phyloP scores from a whole-genome alignment of 2,888 invertebrate genomes.

The Synanthedon andrenaeformis region DNA sequence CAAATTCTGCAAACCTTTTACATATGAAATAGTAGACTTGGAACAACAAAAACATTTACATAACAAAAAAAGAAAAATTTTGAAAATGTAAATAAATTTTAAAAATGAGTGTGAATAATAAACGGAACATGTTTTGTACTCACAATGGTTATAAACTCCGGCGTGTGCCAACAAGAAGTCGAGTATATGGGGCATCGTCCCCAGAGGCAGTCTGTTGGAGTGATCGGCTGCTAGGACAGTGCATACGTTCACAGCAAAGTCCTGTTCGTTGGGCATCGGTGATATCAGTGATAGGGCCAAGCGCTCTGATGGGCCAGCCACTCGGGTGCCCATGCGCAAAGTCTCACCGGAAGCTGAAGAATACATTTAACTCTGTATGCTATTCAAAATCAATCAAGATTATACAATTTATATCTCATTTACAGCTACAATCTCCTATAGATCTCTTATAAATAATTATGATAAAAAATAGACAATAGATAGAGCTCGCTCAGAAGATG shows the following conservation, averaged over 20 bases:
- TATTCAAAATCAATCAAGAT: not conserved
- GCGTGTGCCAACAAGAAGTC: constrained; percentile 93
- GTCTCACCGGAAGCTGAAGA: constrained; percentile 52
- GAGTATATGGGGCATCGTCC: constrained; percentile 87
- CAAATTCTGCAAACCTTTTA: too few species aligned
- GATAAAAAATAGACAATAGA: too few species aligned
- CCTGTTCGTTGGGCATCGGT: constrained; percentile 98
- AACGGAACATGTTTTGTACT: constrained; percentile 28
- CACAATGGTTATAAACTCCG: constrained; percentile 91
- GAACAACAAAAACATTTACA: too few species aligned
- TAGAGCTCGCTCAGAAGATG: too few species aligned
- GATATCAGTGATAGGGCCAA: constrained; percentile 91
- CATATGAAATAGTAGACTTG: too few species aligned
- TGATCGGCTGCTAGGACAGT: constrained; percentile 95
- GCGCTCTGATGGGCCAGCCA: constrained; percentile 75
- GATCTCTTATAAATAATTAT: too few species aligned
- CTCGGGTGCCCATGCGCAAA: constrained; percentile 26
- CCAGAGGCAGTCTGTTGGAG: constrained; percentile 86
- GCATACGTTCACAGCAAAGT: constrained; percentile 97
- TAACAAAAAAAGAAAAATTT: too few species aligned
- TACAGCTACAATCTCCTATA: not conserved
- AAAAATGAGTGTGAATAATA: not conserved
- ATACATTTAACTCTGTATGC: constrained; percentile 1
- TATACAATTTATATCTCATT: not conserved
- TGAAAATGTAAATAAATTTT: not conserved